phyloP scores from a whole-genome alignment of 2,888 invertebrate species.

The Zaprionus obscuricornis region DNA sequence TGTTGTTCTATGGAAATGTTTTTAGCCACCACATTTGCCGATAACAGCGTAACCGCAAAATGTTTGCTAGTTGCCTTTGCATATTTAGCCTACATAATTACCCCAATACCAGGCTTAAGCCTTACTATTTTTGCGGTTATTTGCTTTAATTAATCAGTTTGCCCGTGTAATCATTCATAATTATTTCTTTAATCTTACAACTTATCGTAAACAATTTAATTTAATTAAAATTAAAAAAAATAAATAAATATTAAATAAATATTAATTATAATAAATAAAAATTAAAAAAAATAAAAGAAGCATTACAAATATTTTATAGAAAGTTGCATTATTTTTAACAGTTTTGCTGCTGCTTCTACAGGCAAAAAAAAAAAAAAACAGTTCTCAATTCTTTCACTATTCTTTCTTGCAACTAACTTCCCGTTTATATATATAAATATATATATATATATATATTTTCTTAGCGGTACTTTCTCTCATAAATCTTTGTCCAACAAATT shows the following conservation, averaged over 20 bases:
- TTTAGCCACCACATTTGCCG: conserved; percentile 8
- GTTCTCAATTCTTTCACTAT: neutral
- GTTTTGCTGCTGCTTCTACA: neutral
- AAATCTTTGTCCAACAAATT: conserved; percentile 61
- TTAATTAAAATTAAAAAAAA: no score
- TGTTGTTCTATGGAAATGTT: conserved; percentile 29
- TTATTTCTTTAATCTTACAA: no score
- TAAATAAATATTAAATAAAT: no score
- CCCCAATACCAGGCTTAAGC: neutral
- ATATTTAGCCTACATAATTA: conserved; percentile 10
- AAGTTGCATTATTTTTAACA: conserved; percentile 18
- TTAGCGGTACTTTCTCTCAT: conserved; percentile 64
- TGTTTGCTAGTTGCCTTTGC: conserved; percentile 23
- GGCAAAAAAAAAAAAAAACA: conserved; percentile 14
- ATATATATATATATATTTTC: conserved; percentile 6
- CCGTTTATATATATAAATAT: no score
- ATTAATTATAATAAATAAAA: no score
- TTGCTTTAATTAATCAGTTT: no score
- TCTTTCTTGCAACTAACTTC: conserved; percentile 2
- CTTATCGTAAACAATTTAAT: no score
- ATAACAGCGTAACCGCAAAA: conserved; percentile 45
- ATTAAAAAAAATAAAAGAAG: no score
- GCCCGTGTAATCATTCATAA: no score
- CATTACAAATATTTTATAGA: conserved; percentile 18
- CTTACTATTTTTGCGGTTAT: no score